Evolutionary conservation across 1,140 invertebrate species (phyloP).

Genomic region (Cephus cinctus): DNA sequence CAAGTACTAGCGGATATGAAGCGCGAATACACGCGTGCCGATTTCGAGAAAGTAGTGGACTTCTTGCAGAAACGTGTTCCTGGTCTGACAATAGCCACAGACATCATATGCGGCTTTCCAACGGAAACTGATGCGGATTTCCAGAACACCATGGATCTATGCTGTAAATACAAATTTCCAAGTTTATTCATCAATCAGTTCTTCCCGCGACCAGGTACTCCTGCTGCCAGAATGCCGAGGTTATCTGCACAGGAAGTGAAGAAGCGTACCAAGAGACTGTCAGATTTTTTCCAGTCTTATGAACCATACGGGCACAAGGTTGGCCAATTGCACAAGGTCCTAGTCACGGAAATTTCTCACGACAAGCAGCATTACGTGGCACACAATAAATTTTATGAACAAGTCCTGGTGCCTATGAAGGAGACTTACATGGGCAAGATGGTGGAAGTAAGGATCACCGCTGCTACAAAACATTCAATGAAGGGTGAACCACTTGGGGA

Average conservation of each 20-base stretch:
- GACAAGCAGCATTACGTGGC: slow-evolving; percentile 89
- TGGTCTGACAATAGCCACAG: slow-evolving; percentile 92
- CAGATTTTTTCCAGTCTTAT: slow-evolving; percentile 91
- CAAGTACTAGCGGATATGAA: slow-evolving; percentile 94
- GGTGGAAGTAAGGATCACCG: slow-evolving; percentile 74
- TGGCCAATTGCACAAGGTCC: slow-evolving; percentile 75
- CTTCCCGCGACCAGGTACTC: slow-evolving; percentile 92
- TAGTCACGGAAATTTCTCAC: slow-evolving; percentile 92
- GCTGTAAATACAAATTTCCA: slow-evolving; percentile 87
- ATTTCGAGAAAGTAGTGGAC: slow-evolving; percentile 90
- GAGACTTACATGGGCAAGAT: slow-evolving; percentile 80
- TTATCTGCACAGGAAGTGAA: slow-evolving; percentile 86
- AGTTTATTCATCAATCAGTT: slow-evolving; percentile 98
- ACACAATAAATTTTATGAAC: slow-evolving; percentile 96
- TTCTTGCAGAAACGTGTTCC: slow-evolving; percentile 77
- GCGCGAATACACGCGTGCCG: slow-evolving; percentile 84
- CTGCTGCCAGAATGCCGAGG: slow-evolving; percentile 85
- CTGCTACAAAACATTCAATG: slow-evolving; percentile 85
- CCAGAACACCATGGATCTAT: slow-evolving; percentile 82
- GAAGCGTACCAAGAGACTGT: slow-evolving; percentile 82
- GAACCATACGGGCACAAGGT: slow-evolving; percentile 78
- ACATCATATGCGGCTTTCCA: slow-evolving; percentile 98
- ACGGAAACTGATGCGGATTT: slow-evolving; percentile 94
- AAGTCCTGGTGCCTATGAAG: slow-evolving; percentile 82
- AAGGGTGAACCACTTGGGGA: slow-evolving; percentile 67